Conservation (phyloP, 2,797 vertebrate genomes). For the Lagorchestes hirsutus region DNA sequence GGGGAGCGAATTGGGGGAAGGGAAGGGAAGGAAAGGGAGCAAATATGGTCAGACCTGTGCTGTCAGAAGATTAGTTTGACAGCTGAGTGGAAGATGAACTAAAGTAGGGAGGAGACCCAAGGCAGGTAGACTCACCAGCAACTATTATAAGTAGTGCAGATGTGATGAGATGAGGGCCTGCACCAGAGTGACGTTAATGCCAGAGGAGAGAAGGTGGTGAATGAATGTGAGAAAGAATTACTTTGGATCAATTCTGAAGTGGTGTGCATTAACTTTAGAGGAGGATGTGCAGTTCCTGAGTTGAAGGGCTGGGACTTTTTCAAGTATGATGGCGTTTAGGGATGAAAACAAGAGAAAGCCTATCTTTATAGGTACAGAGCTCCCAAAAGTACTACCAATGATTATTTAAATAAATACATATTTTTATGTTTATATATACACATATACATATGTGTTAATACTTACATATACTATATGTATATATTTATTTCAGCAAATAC, state of each 20-base stretch:
- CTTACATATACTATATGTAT: too few species aligned
- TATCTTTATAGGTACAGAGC: not conserved
- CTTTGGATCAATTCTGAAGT: not conserved
- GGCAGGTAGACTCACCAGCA: not conserved
- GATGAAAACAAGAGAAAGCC: not conserved
- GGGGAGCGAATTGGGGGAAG: not conserved
- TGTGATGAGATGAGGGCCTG: not conserved
- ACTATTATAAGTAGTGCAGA: not conserved
- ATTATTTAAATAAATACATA: not conserved
- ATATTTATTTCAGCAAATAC: too few species aligned
- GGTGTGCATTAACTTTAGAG: not conserved
- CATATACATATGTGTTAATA: too few species aligned
- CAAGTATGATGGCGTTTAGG: not conserved
- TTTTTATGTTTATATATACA: too few species aligned
- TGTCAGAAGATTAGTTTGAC: not conserved
- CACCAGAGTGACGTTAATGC: constrained; percentile 24
- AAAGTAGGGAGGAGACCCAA: not conserved
- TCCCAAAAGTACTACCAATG: not conserved
- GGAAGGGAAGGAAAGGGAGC: not conserved
- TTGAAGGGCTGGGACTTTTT: not conserved
- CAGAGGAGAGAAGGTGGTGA: not conserved
- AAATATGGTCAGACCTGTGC: not conserved
- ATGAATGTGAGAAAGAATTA: constrained; percentile 15
- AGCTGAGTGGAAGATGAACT: not conserved
- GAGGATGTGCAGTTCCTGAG: not conserved